phyloP scores from a whole-genome alignment of 2,888 invertebrate genomes.

The Ochropleura leucogaster region DNA sequence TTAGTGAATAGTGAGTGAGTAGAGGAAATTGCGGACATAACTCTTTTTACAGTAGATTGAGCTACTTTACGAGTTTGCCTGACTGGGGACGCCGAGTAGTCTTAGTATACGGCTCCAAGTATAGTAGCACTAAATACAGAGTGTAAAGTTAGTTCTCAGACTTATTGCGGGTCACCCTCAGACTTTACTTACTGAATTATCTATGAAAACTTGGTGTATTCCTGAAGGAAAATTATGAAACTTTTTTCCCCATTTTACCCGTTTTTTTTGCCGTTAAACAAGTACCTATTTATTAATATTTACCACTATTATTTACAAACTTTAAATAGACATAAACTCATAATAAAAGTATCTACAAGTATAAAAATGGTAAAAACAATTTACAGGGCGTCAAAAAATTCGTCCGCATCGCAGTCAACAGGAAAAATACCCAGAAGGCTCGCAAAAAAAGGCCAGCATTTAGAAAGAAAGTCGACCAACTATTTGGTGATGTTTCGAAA shows the following conservation, averaged over 20 bases:
- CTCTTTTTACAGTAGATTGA: slow-evolving; percentile 64
- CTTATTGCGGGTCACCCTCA: slow-evolving; percentile 45
- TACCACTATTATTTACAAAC: too few relatives aligned
- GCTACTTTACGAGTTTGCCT: slow-evolving; percentile 51
- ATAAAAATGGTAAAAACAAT: too few relatives aligned
- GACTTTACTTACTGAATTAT: slow-evolving; percentile 41
- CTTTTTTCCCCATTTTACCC: background rate
- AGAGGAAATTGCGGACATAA: slow-evolving; percentile 60
- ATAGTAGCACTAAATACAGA: slow-evolving; percentile 39
- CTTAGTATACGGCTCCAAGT: slow-evolving; percentile 21
- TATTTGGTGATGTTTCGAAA: too few relatives aligned
- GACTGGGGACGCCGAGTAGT: slow-evolving; percentile 24
- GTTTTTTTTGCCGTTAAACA: too few relatives aligned
- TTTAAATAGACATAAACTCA: too few relatives aligned
- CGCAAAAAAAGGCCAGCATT: too few relatives aligned
- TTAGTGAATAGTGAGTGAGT: slow-evolving; percentile 54
- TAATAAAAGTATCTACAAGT: too few relatives aligned
- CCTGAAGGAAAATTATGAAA: slow-evolving; percentile 15
- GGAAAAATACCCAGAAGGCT: too few relatives aligned
- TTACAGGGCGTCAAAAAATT: too few relatives aligned
- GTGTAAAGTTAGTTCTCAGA: slow-evolving; percentile 52
- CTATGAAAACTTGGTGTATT: slow-evolving; percentile 14
- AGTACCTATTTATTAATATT: too few relatives aligned
- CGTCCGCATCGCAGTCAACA: too few relatives aligned
- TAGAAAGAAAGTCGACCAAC: too few relatives aligned